These are phyloP conservation scores for Lacerta agilis DNA, from an alignment of 2,797 vertebrate genomes.

Conservation along the genomic window DNA sequence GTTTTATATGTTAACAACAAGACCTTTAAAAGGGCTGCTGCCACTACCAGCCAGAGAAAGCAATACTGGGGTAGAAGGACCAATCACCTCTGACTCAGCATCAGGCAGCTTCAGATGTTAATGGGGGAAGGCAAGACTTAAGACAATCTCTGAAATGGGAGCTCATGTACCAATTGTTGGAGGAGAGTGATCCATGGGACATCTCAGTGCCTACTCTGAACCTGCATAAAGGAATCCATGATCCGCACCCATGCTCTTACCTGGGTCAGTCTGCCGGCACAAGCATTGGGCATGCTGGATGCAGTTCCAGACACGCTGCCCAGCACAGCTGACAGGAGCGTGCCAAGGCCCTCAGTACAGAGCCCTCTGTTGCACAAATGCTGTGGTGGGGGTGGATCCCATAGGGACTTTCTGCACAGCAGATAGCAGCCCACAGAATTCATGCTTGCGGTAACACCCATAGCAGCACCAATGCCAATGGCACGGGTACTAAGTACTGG, in stretches of 20 bases:
- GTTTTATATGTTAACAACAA: no score
- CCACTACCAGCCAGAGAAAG: not conserved
- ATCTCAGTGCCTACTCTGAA: rapidly evolving
- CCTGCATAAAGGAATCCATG: not conserved
- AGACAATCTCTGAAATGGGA: not conserved
- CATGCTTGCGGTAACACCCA: slow-evolving; percentile 79
- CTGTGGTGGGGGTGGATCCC: slow-evolving; percentile 67
- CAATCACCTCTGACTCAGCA: not conserved
- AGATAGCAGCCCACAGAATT: slow-evolving; percentile 83
- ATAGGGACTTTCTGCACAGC: slow-evolving; percentile 77
- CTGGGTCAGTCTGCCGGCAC: slow-evolving; percentile 79
- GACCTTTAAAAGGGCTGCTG: no score
- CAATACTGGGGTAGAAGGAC: not conserved
- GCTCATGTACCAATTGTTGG: not conserved
- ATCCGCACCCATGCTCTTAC: slow-evolving; percentile 64
- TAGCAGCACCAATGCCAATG: slow-evolving; percentile 77
- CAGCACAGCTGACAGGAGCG: slow-evolving; percentile 81
- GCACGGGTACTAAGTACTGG: slow-evolving; percentile 78
- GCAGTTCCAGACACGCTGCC: slow-evolving; percentile 77
- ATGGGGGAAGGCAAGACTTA: not conserved
- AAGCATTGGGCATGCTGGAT: slow-evolving; percentile 82
- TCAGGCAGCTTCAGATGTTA: not conserved
- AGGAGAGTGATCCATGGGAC: not conserved
- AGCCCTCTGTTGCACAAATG: slow-evolving; percentile 82
- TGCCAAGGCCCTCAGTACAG: slow-evolving; percentile 82